A percentile compares a stretch with the other conserved stretches of the same genome.
Evolutionary conservation across 2,113 vertebrate species (phyloP).

Genomic region (Bettongia penicillata): DNA sequence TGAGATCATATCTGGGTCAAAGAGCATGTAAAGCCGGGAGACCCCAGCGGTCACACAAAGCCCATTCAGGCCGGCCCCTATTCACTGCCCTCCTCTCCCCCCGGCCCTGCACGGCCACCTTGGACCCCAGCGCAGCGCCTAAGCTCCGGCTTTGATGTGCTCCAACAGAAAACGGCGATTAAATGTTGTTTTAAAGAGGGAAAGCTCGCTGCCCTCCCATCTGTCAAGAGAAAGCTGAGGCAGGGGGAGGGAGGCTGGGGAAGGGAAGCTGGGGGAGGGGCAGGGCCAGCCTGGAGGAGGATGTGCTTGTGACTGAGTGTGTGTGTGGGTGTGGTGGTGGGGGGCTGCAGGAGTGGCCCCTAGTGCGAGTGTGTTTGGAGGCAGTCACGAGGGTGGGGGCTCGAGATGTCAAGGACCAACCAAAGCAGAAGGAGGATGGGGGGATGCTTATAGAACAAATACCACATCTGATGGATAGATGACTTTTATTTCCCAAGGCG

Average conservation of each 20-base stretch:
- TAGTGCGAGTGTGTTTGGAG: not conserved
- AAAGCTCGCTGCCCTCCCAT: constrained; percentile 74
- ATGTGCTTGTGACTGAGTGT: not conserved
- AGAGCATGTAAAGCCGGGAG: constrained; percentile 86
- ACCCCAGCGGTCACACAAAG: constrained; percentile 83
- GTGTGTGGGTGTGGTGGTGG: not conserved
- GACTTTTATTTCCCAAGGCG: not conserved
- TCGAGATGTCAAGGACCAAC: not conserved
- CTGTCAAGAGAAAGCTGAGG: constrained; percentile 74
- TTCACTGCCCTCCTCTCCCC: constrained; percentile 80
- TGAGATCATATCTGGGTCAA: constrained; percentile 92
- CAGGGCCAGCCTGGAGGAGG: not conserved
- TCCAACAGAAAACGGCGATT: constrained; percentile 76
- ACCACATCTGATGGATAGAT: not conserved
- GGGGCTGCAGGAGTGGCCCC: too few species aligned
- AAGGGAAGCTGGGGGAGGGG: constrained; percentile 10
- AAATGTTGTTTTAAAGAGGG: constrained; percentile 80
- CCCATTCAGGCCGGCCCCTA: constrained; percentile 82
- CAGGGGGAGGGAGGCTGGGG: constrained; percentile 17
- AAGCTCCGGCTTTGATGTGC: constrained; percentile 80
- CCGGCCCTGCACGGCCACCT: constrained; percentile 61
- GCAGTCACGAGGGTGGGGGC: not conserved
- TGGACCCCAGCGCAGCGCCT: constrained; percentile 67
- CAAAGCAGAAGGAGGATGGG: not conserved
- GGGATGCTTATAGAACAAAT: not conserved